A percentile compares a stretch with the other conserved stretches of the same genome.
Evolutionary conservation across 2,797 vertebrate genomes (phyloP).

Genomic region (Pseudotriccus pelzelni): DNA sequence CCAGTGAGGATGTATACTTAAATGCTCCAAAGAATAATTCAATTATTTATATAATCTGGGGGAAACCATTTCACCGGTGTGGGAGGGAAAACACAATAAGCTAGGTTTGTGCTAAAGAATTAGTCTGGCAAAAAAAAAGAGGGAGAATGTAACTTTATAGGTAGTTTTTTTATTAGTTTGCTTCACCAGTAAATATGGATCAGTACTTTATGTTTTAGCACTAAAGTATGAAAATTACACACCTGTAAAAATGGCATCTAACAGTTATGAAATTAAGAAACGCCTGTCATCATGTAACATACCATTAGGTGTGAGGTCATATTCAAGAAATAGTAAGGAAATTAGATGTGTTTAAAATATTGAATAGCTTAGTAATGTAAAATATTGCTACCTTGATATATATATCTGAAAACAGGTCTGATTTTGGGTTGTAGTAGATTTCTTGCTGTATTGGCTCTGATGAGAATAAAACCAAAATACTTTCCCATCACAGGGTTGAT

Average conservation of each 20-base stretch:
- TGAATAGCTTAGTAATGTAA: conserved; percentile 61
- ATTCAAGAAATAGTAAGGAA: conserved; percentile 69
- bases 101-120: conserved; percentile 58
- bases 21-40: conserved; percentile 25
- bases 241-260: conserved; percentile 74
- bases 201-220: conserved; percentile 74
- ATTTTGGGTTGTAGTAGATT: conserved; percentile 22
- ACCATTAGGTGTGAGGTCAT: conserved; percentile 68
- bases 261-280: conserved; percentile 76
- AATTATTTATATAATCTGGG: conserved; percentile 1
- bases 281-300: conserved; percentile 69
- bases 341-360: conserved; percentile 68
- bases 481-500: conserved; percentile 42
- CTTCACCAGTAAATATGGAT: conserved; percentile 74
- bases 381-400: conserved; percentile 64
- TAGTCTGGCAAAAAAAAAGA: conserved; percentile 75
- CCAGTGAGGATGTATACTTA: conserved; percentile 14
- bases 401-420: conserved; percentile 61
- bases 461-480: conserved; percentile 63
- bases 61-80: not conserved
- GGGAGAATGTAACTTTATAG: conserved; percentile 74
- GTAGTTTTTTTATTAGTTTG: conserved; percentile 79
- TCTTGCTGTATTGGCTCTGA: conserved; percentile 50
- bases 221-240: conserved; percentile 76
- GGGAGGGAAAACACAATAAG: conserved; percentile 44